A percentile compares a stretch with the other conserved stretches of the same genome.
Conservation (phyloP, 1,140 invertebrate species). For the Mercenaria mercenaria region DNA sequence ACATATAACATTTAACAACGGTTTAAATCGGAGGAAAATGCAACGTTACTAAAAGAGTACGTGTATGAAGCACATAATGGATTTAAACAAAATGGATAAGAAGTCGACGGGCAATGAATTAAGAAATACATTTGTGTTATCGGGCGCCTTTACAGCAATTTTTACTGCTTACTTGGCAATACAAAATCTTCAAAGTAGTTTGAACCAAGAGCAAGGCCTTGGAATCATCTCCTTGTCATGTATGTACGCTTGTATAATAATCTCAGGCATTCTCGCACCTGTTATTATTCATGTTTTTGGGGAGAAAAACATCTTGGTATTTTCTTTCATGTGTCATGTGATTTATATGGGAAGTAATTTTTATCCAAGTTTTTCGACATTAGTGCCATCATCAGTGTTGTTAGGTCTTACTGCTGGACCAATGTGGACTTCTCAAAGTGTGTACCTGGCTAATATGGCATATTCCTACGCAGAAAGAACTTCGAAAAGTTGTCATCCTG, state of each 20-base stretch:
- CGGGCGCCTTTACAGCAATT: slow-evolving; percentile 69
- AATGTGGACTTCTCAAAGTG: slow-evolving; percentile 78
- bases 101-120: slow-evolving; percentile 7
- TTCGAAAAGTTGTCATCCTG: slow-evolving; percentile 42
- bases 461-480: slow-evolving; percentile 29
- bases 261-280: slow-evolving; percentile 74
- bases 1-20: too few relatives aligned
- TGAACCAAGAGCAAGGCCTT: slow-evolving; percentile 77
- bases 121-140: slow-evolving; percentile 68
- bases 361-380: slow-evolving; percentile 75
- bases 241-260: slow-evolving; percentile 71
- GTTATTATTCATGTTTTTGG: slow-evolving; percentile 73
- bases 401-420: slow-evolving; percentile 75
- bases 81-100: too few relatives aligned
- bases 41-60: too few relatives aligned
- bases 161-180: slow-evolving; percentile 80
- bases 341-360: slow-evolving; percentile 86
- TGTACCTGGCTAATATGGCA: slow-evolving; percentile 64
- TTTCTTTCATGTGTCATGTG: slow-evolving; percentile 66
- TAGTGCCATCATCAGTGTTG: slow-evolving; percentile 75
- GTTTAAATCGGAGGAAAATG: too few relatives aligned
- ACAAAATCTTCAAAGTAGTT: slow-evolving; percentile 82
- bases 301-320: slow-evolving; percentile 73
- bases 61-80: too few relatives aligned
- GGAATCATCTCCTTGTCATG: slow-evolving; percentile 69